Evolutionary conservation across 2,888 invertebrate genomes (phyloP).

Genomic region (Hedychridium roseum): DNA sequence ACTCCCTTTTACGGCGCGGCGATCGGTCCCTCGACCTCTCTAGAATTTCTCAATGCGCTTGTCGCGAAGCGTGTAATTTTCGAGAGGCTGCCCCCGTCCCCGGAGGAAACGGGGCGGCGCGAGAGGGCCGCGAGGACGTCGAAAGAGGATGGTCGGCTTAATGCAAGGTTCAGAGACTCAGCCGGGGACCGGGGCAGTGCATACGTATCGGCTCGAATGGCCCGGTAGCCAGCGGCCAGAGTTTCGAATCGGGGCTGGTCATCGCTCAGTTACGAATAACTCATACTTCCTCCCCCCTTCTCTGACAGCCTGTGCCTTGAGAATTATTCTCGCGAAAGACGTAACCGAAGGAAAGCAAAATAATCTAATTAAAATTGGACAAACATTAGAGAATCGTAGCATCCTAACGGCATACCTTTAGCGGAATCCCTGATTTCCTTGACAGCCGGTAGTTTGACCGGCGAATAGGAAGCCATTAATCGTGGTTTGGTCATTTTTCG

Average conservation of each 20-base stretch:
- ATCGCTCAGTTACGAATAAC: neutral
- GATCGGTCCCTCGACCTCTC: no score
- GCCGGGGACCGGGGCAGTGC: neutral
- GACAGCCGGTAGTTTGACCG: neutral
- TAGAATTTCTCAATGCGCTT: no score
- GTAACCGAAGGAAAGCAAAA: neutral
- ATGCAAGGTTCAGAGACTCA: constrained; percentile 1
- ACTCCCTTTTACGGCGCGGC: no score
- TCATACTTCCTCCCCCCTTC: neutral
- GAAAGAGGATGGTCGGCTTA: constrained; percentile 1
- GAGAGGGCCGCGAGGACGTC: neutral
- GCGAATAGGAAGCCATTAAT: constrained; percentile 15
- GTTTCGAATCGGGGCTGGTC: constrained; percentile 19
- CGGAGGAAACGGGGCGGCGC: neutral
- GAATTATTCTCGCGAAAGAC: neutral
- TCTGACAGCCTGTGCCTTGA: neutral
- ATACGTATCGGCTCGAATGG: constrained; percentile 1
- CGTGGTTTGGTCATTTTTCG: no score
- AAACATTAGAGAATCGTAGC: no score
- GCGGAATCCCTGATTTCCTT: neutral
- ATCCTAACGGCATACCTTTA: no score
- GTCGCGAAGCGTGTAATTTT: constrained; percentile 9
- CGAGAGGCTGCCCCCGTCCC: neutral
- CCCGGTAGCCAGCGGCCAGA: constrained; percentile 18
- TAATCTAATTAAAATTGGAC: no score